Percentiles rank a stretch among this genome's conserved stretches.
These are phyloP conservation scores for Poliocrania exsul DNA, from an alignment of 2,797 vertebrate species.

Conservation along the genomic window DNA sequence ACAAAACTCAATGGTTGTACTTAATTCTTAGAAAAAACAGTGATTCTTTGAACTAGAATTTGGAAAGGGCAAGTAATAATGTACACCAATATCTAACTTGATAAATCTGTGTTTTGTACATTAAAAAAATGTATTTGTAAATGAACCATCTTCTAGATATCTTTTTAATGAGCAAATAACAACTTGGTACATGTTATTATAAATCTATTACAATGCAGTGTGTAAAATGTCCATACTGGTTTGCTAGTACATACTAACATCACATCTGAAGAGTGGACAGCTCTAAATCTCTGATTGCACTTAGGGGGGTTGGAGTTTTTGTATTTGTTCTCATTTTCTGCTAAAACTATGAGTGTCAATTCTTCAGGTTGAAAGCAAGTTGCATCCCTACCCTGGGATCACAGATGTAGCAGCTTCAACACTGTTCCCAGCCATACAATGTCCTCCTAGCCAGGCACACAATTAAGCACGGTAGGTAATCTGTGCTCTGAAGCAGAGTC, in stretches of 20 bases:
- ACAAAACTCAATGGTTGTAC: background rate
- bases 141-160: background rate
- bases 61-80: background rate
- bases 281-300: background rate
- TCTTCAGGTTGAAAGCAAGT: background rate
- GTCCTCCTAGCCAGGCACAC: background rate
- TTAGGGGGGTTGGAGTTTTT: background rate
- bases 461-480: background rate
- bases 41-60: background rate
- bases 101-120: background rate
- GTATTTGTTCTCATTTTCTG: background rate
- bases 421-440: background rate
- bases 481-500: background rate
- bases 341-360: background rate
- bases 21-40: background rate
- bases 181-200: background rate
- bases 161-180: background rate
- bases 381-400: background rate
- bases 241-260: background rate
- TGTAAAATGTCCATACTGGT: background rate
- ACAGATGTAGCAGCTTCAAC: background rate
- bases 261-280: background rate
- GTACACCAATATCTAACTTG: background rate
- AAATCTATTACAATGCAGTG: background rate
- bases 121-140: background rate